Base-by-base conservation (phyloP, 2,113 vertebrate species). In the Scopus umbretta region DNA sequence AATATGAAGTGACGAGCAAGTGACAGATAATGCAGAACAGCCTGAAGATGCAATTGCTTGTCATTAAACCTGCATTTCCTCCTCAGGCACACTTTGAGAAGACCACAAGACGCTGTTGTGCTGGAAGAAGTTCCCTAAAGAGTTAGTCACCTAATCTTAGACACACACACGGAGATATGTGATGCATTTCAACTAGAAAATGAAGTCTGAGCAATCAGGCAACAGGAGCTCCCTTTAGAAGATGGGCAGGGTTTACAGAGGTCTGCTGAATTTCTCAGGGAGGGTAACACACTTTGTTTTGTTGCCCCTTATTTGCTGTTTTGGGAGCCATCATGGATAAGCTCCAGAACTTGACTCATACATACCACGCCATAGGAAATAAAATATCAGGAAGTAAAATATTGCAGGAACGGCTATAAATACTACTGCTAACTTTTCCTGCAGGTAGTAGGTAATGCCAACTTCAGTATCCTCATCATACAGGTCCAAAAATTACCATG, bases 21-120 rank as follows among this genome's bases (percentile, higher is more conserved):
- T 88, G 79, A 90, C 30, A 96, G 56, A 83, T 76, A 90, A 86
- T 49, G n/a, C 94, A 85, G 66, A 80, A 55, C 36, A 89, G 61
- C 52, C 84, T 71, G 50, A 67, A 92, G 61, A 92, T 56, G 58
- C 53, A 82, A 72, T 13, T 75, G 66, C 26, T 92, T 84, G 53
- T 86, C 38, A 55, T 90, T 79, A 80, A 92, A 90, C 36, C 58
- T 56, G 86, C 40, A 34, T 92, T 61, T 95, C 53, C 53, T 90
- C 53, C 45, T 65, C 36, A 50, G 66, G 27, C 47, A 65, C 1
- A 6, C 47, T 83, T 58, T 20, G 59, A 86, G 36, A 66, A 72
- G 53, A 92, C 84, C 63, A 47, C 25, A 55, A 71, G 74, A 66
- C 13, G 68, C 40, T 45, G 34, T 3, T 32, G 53, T 43, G 63